Evolutionary conservation across 2,888 invertebrate species (phyloP).

Genomic region (Leptothorax acervorum): DNA sequence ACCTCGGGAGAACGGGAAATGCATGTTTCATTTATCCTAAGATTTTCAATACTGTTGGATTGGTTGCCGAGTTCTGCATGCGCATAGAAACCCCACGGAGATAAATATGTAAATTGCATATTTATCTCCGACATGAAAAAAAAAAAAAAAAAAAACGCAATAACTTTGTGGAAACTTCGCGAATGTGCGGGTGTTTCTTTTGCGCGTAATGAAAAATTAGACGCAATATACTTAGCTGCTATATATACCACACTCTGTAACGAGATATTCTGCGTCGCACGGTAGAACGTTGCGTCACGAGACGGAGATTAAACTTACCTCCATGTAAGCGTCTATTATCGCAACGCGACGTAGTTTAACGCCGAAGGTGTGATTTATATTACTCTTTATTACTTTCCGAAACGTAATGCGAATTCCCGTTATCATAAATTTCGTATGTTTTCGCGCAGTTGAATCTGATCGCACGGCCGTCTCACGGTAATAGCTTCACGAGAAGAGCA

Average conservation of each 20-base stretch:
- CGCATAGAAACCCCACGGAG: not conserved
- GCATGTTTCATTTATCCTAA: not conserved
- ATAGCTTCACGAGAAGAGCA: not conserved
- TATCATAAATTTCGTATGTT: constrained; percentile 16
- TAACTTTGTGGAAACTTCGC: not conserved
- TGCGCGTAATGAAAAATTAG: not conserved
- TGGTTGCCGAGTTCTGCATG: not conserved
- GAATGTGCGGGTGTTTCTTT: not conserved
- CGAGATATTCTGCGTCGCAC: constrained; percentile 4
- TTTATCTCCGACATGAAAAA: not conserved
- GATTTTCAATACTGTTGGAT: not conserved
- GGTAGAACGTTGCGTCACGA: constrained; percentile 18
- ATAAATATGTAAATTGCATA: not conserved
- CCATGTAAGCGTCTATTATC: constrained; percentile 26
- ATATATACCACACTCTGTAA: not conserved
- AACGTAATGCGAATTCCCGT: not conserved
- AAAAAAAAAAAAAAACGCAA: not conserved
- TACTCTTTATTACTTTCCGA: not conserved
- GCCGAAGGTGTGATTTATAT: constrained; percentile 6
- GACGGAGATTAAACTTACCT: constrained; percentile 27
- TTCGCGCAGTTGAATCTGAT: not conserved
- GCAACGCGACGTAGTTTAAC: not conserved
- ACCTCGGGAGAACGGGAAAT: constrained; percentile 1
- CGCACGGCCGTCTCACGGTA: not conserved
- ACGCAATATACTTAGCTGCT: constrained; percentile 36